A percentile compares a stretch with the other conserved stretches of the same genome.
Evolutionary conservation across 2,888 invertebrate genomes (phyloP).

Genomic region (Dasypogon diadema): DNA sequence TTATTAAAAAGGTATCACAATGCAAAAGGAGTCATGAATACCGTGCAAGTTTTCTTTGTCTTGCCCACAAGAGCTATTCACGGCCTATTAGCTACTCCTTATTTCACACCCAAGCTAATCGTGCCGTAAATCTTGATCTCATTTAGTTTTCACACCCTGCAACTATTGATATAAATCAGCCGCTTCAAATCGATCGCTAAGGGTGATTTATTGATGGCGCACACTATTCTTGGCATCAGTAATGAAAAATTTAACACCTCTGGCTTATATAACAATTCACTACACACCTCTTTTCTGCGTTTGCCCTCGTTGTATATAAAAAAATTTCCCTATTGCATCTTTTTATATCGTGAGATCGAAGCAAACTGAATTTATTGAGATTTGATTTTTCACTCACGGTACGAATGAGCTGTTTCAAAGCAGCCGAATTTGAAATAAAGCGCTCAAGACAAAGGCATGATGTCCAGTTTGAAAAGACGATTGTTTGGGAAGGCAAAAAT

Average conservation of each 20-base stretch:
- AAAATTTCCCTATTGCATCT: neutral
- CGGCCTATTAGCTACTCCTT: constrained; percentile 35
- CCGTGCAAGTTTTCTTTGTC: constrained; percentile 1
- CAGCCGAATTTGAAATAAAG: constrained; percentile 31
- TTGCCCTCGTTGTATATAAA: neutral
- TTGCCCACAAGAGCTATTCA: constrained; percentile 17
- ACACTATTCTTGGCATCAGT: constrained; percentile 41
- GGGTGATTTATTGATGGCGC: constrained; percentile 48
- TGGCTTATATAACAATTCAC: constrained; percentile 15
- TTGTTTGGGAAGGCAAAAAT: constrained; percentile 36
- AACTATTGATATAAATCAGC: constrained; percentile 40
- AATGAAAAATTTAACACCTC: constrained; percentile 48
- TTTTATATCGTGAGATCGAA: constrained; percentile 11
- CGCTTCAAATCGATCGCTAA: constrained; percentile 31
- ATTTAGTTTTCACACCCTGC: constrained; percentile 29
- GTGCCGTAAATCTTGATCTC: constrained; percentile 42
- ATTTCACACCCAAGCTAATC: constrained; percentile 21
- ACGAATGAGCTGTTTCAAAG: constrained; percentile 8
- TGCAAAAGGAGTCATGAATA: constrained; percentile 1
- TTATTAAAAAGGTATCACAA: constrained; percentile 27
- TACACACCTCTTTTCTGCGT: constrained; percentile 1
- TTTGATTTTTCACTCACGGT: constrained; percentile 43
- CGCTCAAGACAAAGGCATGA: constrained; percentile 4
- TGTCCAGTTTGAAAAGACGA: constrained; percentile 24
- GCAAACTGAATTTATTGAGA: constrained; percentile 37